A percentile compares a stretch with the other conserved stretches of the same genome.
These are phyloP conservation scores for Herpetotheres cachinnans DNA, from an alignment of 2,113 vertebrate species.

Conservation along the genomic window DNA sequence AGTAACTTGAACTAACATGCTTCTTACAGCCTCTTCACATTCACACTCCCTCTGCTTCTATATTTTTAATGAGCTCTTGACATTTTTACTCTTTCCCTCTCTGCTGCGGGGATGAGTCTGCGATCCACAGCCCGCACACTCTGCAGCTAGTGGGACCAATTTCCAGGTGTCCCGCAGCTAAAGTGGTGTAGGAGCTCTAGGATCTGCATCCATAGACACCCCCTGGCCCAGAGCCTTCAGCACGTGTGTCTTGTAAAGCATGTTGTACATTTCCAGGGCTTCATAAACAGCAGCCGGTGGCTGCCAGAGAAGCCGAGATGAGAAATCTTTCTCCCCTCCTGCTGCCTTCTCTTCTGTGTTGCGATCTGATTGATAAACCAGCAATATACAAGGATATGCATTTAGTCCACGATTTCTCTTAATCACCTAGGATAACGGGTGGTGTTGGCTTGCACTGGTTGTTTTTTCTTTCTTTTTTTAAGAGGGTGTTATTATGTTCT, in stretches of 20 bases:
- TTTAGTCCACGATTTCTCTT: neutral
- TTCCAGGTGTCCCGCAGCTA: neutral
- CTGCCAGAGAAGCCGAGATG: neutral
- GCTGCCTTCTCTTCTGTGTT: neutral
- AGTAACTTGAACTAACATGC: neutral
- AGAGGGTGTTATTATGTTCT: neutral
- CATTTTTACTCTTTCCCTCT: slow-evolving; percentile 2
- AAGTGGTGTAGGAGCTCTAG: neutral
- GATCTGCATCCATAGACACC: neutral
- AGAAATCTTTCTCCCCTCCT: neutral
- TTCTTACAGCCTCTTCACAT: neutral
- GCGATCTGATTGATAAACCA: neutral
- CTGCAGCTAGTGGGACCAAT: neutral
- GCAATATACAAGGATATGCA: neutral
- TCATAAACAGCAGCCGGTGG: neutral
- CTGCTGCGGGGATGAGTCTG: neutral
- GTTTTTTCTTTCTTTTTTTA: neutral
- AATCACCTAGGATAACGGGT: rapidly evolving
- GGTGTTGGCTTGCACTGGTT: neutral
- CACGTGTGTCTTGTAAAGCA: neutral
- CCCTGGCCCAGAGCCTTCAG: neutral
- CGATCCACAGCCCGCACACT: neutral
- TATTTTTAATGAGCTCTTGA: slow-evolving; percentile 37
- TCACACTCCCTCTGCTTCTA: slow-evolving; percentile 22
- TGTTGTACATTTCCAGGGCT: neutral